Conservation (phyloP, 2,888 invertebrate species). For the Rosalia funebris region DNA sequence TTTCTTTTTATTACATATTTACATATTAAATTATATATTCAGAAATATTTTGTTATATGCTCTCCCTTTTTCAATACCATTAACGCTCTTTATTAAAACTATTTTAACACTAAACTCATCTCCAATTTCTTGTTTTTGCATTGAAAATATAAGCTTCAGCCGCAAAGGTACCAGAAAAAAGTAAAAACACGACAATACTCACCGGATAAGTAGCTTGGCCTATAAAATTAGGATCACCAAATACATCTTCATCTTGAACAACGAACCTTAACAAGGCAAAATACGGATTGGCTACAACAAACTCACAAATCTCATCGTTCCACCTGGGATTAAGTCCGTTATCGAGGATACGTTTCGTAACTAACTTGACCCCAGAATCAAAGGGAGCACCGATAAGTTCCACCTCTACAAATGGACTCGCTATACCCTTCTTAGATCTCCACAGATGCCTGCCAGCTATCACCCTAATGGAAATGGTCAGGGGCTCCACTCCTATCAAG, state of each 20-base stretch:
- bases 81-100: too few species aligned
- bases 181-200: too few species aligned
- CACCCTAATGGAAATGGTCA: conserved; percentile 77
- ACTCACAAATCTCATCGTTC: conserved; percentile 85
- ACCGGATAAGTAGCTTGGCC: conserved; percentile 96
- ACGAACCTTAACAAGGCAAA: conserved; percentile 87
- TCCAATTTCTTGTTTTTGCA: too few species aligned
- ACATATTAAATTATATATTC: too few species aligned
- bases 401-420: conserved; percentile 91
- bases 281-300: conserved; percentile 82
- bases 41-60: too few species aligned
- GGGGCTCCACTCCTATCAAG: conserved; percentile 69
- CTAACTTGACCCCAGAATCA: conserved; percentile 84
- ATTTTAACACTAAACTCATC: too few species aligned
- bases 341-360: conserved; percentile 80
- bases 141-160: too few species aligned
- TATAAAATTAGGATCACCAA: conserved; percentile 95
- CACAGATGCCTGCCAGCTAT: conserved; percentile 91
- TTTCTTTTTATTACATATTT: too few species aligned
- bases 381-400: conserved; percentile 90
- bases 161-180: too few species aligned
- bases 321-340: conserved; percentile 95
- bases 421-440: conserved; percentile 79
- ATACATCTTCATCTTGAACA: conserved; percentile 96
- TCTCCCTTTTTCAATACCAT: too few species aligned